Evolutionary conservation across 2,113 vertebrate species (phyloP), one percentile per base, ranked within the genome.

Genomic region (Phainopepla nitens): DNA sequence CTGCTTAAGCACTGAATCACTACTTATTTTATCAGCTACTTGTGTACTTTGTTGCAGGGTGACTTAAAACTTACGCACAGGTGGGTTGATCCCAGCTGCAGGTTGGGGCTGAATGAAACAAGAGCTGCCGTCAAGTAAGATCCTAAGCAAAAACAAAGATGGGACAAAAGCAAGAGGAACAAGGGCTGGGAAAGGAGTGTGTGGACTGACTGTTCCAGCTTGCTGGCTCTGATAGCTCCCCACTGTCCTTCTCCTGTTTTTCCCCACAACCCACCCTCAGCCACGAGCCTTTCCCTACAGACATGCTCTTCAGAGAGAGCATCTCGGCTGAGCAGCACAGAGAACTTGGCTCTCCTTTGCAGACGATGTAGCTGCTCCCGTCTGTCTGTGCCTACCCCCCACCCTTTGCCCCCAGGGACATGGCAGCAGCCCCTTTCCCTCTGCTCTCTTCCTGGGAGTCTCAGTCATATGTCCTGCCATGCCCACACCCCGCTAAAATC

Each of bases 331-430:
- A 62, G 45, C 36, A 31, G 21, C 5, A 5, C 2, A 3, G 39
- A 49, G 23, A 42, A 33, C 53, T 2, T 4, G 22, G 57, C 24
- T 84, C 10, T 84, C 13, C 15, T 19, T 8, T 25, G 12, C 11
- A n/a, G 35, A 51, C 39, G 68, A 44, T 1, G 0, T 64, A 33
- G 66, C 50, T 81, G 36, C 70, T 69, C 13, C 2, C 0, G 1
- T 22, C 41, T 76, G 53, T 27, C 57, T 2, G 0, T n/a, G 25
- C n/a, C 6, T 2, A 9, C 9, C 33, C 16, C 6, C 17, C n/a
- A 35, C 4, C 33, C n/a, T n/a, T n/a, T n/a, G 45, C 12, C 54
- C 22, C 18, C 0, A 31, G 41, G 53, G 36, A 35, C 1, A 4
- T 12, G 7, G 81, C 72, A 82, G 53, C 2, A 5, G 6, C 29